Evolutionary conservation across 2,113 vertebrate genomes (phyloP).

Genomic region (Callipepla squamata): DNA sequence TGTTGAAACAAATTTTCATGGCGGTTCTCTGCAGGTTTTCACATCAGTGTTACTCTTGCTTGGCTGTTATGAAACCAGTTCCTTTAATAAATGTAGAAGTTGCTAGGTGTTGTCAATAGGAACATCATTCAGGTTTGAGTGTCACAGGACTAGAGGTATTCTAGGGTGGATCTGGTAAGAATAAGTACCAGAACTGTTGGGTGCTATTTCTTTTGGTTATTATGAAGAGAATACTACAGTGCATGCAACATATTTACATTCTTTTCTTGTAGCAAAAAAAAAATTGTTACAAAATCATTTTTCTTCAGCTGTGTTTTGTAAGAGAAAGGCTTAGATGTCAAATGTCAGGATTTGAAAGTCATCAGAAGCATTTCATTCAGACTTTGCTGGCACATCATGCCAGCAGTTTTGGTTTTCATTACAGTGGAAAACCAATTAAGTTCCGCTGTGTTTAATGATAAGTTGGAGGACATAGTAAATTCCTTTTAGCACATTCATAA

Average conservation of each 20-base stretch:
- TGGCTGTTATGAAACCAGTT: background rate
- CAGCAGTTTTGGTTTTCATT: background rate
- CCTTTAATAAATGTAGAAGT: background rate
- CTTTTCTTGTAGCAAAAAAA: background rate
- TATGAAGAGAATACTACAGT: background rate
- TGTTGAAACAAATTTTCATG: background rate
- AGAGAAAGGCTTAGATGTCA: background rate
- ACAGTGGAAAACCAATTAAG: background rate
- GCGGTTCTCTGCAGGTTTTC: background rate
- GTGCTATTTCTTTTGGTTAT: background rate
- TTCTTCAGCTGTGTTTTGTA: background rate
- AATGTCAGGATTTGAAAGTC: background rate
- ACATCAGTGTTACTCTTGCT: background rate
- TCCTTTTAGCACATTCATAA: background rate
- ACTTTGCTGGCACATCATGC: background rate
- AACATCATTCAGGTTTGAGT: background rate
- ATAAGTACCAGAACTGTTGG: background rate
- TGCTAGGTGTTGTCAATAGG: background rate
- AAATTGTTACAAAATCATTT: background rate
- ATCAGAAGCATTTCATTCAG: background rate
- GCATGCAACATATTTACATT: background rate
- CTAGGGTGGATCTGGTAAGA: background rate
- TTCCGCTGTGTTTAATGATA: background rate
- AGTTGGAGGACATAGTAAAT: background rate
- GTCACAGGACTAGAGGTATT: background rate